phyloP scores from a whole-genome alignment of 1,140 invertebrate genomes.

The Apis laboriosa region DNA sequence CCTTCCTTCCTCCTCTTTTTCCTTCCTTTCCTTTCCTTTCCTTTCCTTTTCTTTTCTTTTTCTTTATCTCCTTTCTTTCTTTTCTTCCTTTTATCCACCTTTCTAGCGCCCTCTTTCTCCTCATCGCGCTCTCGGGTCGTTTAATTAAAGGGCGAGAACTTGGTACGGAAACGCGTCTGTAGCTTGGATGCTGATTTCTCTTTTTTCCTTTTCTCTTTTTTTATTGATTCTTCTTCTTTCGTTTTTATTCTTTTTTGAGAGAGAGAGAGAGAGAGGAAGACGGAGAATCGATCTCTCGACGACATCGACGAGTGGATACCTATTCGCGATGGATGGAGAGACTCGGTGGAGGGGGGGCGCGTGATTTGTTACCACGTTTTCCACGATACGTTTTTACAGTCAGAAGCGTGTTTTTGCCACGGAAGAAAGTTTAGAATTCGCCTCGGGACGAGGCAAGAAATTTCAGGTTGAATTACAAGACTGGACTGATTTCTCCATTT shows the following conservation, averaged over 20 bases:
- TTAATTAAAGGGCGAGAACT: conserved; percentile 59
- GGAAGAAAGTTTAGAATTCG: too few relatives aligned
- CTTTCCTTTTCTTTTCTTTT: background rate
- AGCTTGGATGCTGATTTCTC: background rate
- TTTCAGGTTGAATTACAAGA: too few relatives aligned
- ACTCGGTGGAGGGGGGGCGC: background rate
- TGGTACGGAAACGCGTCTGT: conserved; percentile 31
- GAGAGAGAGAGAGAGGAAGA: background rate
- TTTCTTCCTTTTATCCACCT: conserved; percentile 41
- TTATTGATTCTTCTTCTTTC: background rate
- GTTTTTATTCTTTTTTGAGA: background rate
- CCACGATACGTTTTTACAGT: too few relatives aligned
- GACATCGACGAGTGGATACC: conserved; percentile 9
- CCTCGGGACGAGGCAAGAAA: too few relatives aligned
- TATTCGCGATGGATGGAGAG: conserved; percentile 12
- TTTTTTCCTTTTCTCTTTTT: background rate
- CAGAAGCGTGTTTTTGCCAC: too few relatives aligned
- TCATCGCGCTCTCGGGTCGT: conserved; percentile 27
- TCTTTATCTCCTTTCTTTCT: background rate
- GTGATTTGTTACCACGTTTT: background rate
- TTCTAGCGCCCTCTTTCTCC: background rate
- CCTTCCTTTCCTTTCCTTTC: conserved; percentile 11
- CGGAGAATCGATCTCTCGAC: background rate
- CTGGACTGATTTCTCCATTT: too few relatives aligned
- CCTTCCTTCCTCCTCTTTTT: background rate